Conservation (phyloP, 2,888 invertebrate species). For the Carterocephalus palaemon region DNA sequence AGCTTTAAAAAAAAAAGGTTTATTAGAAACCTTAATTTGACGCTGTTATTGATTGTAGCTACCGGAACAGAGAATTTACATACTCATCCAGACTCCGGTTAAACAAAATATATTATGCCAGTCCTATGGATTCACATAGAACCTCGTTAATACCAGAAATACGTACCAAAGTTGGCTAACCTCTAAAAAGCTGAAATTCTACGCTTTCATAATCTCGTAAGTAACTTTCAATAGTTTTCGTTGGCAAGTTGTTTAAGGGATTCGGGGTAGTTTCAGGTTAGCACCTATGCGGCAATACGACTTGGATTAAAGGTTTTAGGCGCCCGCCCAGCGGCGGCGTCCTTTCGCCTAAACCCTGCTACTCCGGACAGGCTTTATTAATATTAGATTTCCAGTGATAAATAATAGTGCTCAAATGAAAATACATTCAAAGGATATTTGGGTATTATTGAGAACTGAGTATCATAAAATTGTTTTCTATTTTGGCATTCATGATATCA, state of each 20-base stretch:
- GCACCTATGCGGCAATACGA: conserved; percentile 70
- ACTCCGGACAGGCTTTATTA: conserved; percentile 51
- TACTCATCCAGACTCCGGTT: conserved; percentile 47
- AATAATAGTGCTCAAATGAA: conserved; percentile 23
- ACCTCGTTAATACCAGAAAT: conserved; percentile 53
- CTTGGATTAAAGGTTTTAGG: conserved; percentile 75
- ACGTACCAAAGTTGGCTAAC: conserved; percentile 29
- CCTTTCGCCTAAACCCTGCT: conserved; percentile 67
- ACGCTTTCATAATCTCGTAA: conserved; percentile 50
- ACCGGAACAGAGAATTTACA: conserved; percentile 58
- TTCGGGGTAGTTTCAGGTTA: conserved; percentile 59
- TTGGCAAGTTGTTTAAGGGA: conserved; percentile 48
- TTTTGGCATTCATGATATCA: no score
- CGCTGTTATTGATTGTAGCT: conserved; percentile 43
- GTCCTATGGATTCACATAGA: conserved; percentile 31
- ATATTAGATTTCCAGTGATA: conserved; percentile 33
- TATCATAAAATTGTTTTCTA: no score
- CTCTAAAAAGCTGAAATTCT: conserved; percentile 49
- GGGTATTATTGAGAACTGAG: no score
- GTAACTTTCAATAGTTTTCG: conserved; percentile 71
- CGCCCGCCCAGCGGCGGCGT: conserved; percentile 44
- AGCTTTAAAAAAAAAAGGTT: conserved; percentile 27
- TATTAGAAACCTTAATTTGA: conserved; percentile 30
- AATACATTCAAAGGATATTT: no score
- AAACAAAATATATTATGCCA: conserved; percentile 12